Base-by-base conservation (phyloP, 2,113 vertebrate genomes). In the Raja brachyura region DNA sequence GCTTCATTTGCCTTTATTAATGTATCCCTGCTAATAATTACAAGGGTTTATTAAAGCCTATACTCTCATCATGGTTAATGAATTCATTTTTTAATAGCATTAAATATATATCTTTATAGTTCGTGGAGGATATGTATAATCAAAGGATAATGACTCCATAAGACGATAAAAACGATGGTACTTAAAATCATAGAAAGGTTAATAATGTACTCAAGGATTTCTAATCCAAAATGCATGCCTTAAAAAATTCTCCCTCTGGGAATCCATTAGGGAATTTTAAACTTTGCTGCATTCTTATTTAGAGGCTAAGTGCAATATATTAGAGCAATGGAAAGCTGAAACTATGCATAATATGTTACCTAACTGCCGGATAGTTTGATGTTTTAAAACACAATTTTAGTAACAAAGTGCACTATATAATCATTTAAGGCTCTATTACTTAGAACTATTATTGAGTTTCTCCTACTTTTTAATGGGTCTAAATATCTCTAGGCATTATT, bases 321-420 rank as follows among this genome's bases (percentile, higher is more conserved):
- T 86, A 63, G 0, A 7, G 25, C 25, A 86, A 13, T 86, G 28
- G 11, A 86, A 61, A 86, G 25, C 10, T 86, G 83, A 28, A 61
- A 61, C 28, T 86, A 0, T 61, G 28, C 59, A 85, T 59, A 85
- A 59, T 28, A 59, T 85, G 54, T 61, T 61, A 14, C n/a, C 83
- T 31, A 86, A 86, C 56, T 7, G 14, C 25, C n/a, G 83, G 61
- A n/a, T 28, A 61, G 28, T 61, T 86, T 28, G 61, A 86, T 28
- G 54, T 83, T 61, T n/a, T 61, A n/a, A 86, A 86, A 86, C n/a
- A 61, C n/a, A 86, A 11, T 86, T 61, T 85, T n/a, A 85, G 81
- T 85, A n/a, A 59, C 25, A 61, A 61, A 85, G 10, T 59, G 54
- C 81, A 85, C 54, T 85, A 61, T 61, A 61, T 85, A 56, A n/a